phyloP scores from a whole-genome alignment of 2,113 vertebrate species.

The Elachura formosa region DNA sequence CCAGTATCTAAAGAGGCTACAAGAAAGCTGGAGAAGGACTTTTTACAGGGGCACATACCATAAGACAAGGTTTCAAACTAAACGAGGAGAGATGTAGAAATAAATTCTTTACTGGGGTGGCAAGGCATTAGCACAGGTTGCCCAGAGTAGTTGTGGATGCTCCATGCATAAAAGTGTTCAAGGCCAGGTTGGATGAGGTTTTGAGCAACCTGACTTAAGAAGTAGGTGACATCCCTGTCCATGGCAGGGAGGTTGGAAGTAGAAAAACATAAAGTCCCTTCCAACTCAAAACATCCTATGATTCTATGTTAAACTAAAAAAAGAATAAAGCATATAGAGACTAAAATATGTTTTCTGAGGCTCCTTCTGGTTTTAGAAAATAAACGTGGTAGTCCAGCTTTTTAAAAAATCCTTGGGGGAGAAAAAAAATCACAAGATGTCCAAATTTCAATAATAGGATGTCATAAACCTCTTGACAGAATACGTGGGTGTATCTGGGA shows the following conservation, averaged over 20 bases:
- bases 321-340: not conserved
- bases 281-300: not conserved
- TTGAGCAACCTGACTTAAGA: not conserved
- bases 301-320: not conserved
- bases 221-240: not conserved
- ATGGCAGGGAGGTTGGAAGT: not conserved
- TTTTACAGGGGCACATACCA: not conserved
- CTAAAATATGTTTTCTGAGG: not conserved
- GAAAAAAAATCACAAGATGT: not conserved
- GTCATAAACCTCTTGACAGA: not conserved
- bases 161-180: not conserved
- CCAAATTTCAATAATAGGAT: not conserved
- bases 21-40: not conserved
- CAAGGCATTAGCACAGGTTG: rapidly evolving
- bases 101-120: not conserved
- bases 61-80: not conserved
- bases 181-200: not conserved
- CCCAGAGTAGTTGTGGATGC: not conserved
- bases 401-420: not conserved
- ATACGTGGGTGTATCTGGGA: not conserved
- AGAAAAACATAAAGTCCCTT: not conserved
- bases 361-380: not conserved
- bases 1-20: not conserved
- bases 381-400: not conserved
- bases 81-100: not conserved